phyloP scores from a whole-genome alignment of 2,797 vertebrate genomes.

The Rhabdophis nuchalis region DNA sequence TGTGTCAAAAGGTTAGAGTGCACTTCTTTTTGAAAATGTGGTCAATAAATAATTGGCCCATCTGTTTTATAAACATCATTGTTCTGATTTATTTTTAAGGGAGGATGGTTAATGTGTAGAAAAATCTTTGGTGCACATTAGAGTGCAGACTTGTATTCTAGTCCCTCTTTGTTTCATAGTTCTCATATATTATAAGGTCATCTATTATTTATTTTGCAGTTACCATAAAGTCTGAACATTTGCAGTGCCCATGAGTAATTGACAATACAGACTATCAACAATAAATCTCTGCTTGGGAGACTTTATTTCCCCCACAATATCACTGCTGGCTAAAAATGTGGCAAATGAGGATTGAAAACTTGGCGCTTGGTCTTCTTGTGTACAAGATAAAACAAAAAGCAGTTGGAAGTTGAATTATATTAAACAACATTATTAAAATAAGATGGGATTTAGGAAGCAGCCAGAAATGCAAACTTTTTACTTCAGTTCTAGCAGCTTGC shows the following conservation, averaged over 20 bases:
- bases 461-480: neutral
- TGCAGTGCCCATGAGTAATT: slow-evolving; percentile 40
- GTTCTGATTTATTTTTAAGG: slow-evolving; percentile 38
- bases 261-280: slow-evolving; percentile 31
- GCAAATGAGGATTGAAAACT: slow-evolving; percentile 21
- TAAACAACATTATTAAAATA: slow-evolving; percentile 36
- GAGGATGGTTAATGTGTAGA: slow-evolving; percentile 35
- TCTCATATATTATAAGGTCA: slow-evolving; percentile 25
- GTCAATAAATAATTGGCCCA: slow-evolving; percentile 26
- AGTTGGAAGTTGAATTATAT: slow-evolving; percentile 29
- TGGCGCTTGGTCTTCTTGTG: slow-evolving; percentile 28
- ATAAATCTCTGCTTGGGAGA: slow-evolving; percentile 45
- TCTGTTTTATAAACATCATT: slow-evolving; percentile 44
- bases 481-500: neutral
- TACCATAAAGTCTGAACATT: slow-evolving; percentile 48
- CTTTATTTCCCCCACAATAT: neutral
- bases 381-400: slow-evolving; percentile 33
- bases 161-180: slow-evolving; percentile 32
- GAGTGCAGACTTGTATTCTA: slow-evolving; percentile 42
- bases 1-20: slow-evolving; percentile 20
- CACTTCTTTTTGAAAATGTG: slow-evolving; percentile 20
- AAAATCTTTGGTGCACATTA: slow-evolving; percentile 49
- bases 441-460: slow-evolving; percentile 3
- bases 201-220: slow-evolving; percentile 47
- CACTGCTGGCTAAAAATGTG: slow-evolving; percentile 9